A percentile compares a stretch with the other conserved stretches of the same genome.
Conservation (phyloP, 2,888 invertebrate genomes). For the Rhagonycha fulva region DNA sequence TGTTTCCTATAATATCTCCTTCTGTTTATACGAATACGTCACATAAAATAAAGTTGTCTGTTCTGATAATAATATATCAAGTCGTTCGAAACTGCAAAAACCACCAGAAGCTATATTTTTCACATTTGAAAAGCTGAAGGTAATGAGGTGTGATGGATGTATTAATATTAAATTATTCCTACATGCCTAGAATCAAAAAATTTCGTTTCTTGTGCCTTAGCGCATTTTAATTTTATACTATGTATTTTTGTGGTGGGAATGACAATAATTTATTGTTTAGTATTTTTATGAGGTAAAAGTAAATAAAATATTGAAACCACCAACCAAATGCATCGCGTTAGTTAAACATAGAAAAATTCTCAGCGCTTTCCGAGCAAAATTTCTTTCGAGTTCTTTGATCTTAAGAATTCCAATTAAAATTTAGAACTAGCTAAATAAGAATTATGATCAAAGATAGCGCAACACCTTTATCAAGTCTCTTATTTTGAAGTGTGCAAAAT, state of each 20-base stretch:
- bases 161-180: constrained; percentile 37
- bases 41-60: background rate
- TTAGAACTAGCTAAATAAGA: constrained; percentile 33
- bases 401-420: constrained; percentile 38
- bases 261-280: background rate
- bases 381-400: constrained; percentile 30
- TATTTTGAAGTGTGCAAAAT: constrained; percentile 37
- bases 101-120: constrained; percentile 12
- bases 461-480: constrained; percentile 35
- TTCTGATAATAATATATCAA: background rate
- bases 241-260: background rate
- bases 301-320: background rate
- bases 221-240: too few species aligned
- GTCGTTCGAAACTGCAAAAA: background rate
- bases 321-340: background rate
- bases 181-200: too few species aligned
- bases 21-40: background rate
- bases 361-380: constrained; percentile 1
- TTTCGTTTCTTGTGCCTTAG: background rate
- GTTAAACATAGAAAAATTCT: background rate
- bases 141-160: constrained; percentile 41
- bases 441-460: constrained; percentile 35
- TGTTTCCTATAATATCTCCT: background rate
- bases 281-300: background rate
- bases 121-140: constrained; percentile 38